Base-by-base conservation (phyloP, 1,140 invertebrate species). In the Bombus sibiricus region DNA sequence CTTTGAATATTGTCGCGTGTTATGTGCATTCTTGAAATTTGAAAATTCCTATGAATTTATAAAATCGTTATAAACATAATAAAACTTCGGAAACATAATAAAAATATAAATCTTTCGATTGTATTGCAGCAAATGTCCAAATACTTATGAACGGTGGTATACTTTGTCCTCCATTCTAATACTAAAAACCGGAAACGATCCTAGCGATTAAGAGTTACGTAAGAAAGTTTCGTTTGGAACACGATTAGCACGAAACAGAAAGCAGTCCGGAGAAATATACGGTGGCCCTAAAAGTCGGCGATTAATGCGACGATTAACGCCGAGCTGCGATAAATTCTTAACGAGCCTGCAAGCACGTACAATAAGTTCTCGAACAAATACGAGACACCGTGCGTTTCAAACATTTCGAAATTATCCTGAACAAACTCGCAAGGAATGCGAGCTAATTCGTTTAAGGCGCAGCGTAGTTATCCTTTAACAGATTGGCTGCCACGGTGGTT, bases 351-450 rank as follows among this genome's bases (percentile, higher is more conserved):
- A 41, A 59, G 12, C 34, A 76, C 28, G 34, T 53, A 34, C 12
- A 43, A 37, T 68, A 69, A 32, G 3, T 37, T 28, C 3, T n/a
- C 25, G 18, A 69, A 69, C n/a, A 32, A 83, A 83, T 41, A 15
- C 53, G 15, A 22, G 18, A 34, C 15, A 2, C 3, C 53, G 41
- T 53, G 64, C 32, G 43, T 86, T 78, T 53, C 41, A 62, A 83
- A 13, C 39, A 8, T 12, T 15, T 53, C 69, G 32, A 66, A 41
- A 22, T 28, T 79, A 1, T 66, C 41, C 25, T 6, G 5, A 57
- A 28, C 68, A 69, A 85, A 81, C 59, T 41, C 71, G n/a, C 32
- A 41, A 78, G 80, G 53, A 74, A 82, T 43, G 69, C 57, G 73
- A 85, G 15, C 15, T 47, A 28, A 78, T 85, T 88, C 78, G 32